Base-by-base conservation (phyloP, 2,797 vertebrate species). In the Hydrolagus colliei region DNA sequence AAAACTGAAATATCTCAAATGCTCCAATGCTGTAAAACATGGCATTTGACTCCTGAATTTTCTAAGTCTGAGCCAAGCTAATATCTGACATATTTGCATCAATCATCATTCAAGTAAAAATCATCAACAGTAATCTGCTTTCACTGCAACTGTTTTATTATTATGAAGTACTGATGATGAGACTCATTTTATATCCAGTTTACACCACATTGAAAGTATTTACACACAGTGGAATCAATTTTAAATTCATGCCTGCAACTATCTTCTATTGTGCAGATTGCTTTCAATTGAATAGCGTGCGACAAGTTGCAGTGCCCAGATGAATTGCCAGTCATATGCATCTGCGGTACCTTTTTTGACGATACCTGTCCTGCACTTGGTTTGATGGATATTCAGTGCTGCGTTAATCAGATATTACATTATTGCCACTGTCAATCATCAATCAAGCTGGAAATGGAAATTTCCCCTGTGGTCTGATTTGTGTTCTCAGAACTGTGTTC, bases 221-320 rank as follows among this genome's bases (percentile, higher is more conserved):
- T 59, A 9, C 20, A 52, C 27, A 76, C 14, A 76, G 20, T 10
- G 18, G 9, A n/a, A 61, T n/a, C 2, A 61, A 11, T 61, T 77
- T 76, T 77, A 61, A 77, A 77, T 61, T 59, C 16, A 61, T 77
- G 18, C 75, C 52, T 59, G 75, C 41, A 77, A 18, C 61, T 77
- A n/a, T 76, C 32, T n/a, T 20, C 59, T 59, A 41, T 76, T 76
- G 35, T 73, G 27, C 73, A 74, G 35, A 35, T 74, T 74, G 12
- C 73, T 74, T 41, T 41, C 11, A 74, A 74, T 16, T 35, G 41
- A 52, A 52, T 27, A 52, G 41, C 41, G 35, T 74, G 13, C 16
- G 16, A 41, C 32, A 20, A 61, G 10, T 12, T 59, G 18, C 20
- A 77, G 20, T 76, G 52, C 61, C 14, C 32, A 6, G 41, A 52